Evolutionary conservation across 2,888 invertebrate genomes (phyloP).

Genomic region (Dinocampus coccinellae): DNA sequence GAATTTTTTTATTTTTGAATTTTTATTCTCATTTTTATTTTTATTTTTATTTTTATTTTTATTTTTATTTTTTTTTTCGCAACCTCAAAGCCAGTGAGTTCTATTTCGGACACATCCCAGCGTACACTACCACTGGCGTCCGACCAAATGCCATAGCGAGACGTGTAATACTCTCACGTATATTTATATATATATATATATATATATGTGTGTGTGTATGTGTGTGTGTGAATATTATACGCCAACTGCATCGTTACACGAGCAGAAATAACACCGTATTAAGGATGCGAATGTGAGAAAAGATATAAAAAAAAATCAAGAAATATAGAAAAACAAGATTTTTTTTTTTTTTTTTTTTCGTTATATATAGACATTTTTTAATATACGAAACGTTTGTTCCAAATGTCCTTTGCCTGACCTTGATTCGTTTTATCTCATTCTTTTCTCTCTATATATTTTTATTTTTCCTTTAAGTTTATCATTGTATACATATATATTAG

Average conservation of each 20-base stretch:
- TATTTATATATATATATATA: too few relatives aligned
- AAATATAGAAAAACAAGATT: slow-evolving; percentile 9
- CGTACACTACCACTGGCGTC: slow-evolving; percentile 62
- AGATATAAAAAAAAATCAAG: slow-evolving; percentile 12
- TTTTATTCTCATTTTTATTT: slow-evolving; percentile 12
- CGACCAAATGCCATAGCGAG: slow-evolving; percentile 60
- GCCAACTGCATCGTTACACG: slow-evolving; percentile 8
- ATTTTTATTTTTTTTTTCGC: slow-evolving; percentile 44
- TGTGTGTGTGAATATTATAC: slow-evolving; percentile 3
- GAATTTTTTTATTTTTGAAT: too few relatives aligned
- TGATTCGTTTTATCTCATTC: not conserved
- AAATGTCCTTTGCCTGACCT: slow-evolving; percentile 7
- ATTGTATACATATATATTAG: too few relatives aligned
- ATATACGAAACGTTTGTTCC: not conserved
- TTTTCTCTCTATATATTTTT: not conserved
- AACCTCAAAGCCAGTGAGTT: slow-evolving; percentile 61
- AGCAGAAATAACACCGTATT: slow-evolving; percentile 1
- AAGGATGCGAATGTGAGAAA: not conserved
- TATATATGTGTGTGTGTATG: not conserved
- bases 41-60: slow-evolving; percentile 1
- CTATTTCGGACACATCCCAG: slow-evolving; percentile 62
- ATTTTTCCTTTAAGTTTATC: not conserved
- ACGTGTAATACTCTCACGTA: slow-evolving; percentile 15
- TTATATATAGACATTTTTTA: too few relatives aligned
- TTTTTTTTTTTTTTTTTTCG: too few relatives aligned